Evolutionary conservation across 2,888 invertebrate genomes (phyloP).

Genomic region (Pachydiplax longipennis): DNA sequence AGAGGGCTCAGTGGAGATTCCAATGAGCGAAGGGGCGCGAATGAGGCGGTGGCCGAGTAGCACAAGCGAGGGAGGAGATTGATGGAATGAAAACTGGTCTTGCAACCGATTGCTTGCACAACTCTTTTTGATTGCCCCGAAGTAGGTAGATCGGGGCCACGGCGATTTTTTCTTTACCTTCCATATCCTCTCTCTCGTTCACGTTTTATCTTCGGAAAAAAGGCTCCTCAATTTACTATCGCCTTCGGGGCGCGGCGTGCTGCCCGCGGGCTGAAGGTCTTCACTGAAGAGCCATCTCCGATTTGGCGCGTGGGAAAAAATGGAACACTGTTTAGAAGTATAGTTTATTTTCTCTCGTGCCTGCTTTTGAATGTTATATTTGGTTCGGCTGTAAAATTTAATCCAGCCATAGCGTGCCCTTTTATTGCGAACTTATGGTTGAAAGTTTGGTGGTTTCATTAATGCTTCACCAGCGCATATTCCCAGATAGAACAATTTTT

Average conservation of each 20-base stretch:
- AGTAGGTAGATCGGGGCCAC: conserved; percentile 31
- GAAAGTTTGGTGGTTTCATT: too few species aligned
- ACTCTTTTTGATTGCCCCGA: conserved; percentile 24
- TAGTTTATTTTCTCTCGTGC: too few species aligned
- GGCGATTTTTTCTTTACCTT: not conserved
- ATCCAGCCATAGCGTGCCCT: too few species aligned
- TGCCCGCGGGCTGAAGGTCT: not conserved
- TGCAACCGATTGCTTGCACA: conserved; percentile 18
- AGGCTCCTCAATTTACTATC: not conserved
- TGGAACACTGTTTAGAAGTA: not conserved
- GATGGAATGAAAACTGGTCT: conserved; percentile 8
- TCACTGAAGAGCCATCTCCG: not conserved
- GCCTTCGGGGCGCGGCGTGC: not conserved
- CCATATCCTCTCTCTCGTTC: not conserved
- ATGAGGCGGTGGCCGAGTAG: not conserved
- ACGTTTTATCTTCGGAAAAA: not conserved
- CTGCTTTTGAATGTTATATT: too few species aligned
- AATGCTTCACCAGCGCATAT: too few species aligned
- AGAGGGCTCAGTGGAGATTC: not conserved
- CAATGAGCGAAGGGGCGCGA: not conserved
- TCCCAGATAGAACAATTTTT: too few species aligned
- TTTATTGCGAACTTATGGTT: too few species aligned
- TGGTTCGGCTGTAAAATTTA: too few species aligned
- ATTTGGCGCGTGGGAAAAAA: not conserved
- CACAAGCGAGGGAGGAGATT: not conserved